Evolutionary conservation across 2,888 invertebrate genomes (phyloP), one percentile per base, ranked within the genome.

Genomic region (Dione vanillae): DNA sequence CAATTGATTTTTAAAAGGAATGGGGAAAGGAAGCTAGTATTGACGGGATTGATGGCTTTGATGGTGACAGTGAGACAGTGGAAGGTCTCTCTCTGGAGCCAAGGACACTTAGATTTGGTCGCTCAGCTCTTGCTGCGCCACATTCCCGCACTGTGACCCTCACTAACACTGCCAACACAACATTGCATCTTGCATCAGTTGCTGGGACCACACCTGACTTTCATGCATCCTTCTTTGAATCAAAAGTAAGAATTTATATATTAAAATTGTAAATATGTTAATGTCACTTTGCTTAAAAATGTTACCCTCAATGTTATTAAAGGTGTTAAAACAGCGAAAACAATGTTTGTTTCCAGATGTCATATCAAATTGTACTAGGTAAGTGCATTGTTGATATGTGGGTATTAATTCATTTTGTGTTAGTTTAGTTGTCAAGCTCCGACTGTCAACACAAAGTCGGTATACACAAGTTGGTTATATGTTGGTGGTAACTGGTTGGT

Each of bases 141-240:
- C 96, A 96, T 84, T 95, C 97, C 89, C 96, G 96, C 90, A 95
- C 95, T 84, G 98, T 99, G 77, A 96, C 96, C 79, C 94, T 99
- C 79, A 95, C 96, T 89, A 99, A 99, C 94, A 95, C 95, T 81
- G 97, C 97, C 93, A 97, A 98, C 93, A 96, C 96, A 84, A 98
- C 96, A 83, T 95, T 99, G 83, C 97, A 98, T 88, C 95, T 99
- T 86, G 96, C 97, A 85, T 98, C 98, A 77, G 98, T 99, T 85
- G 98, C 98, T 77, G 98, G 98, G 82, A 97, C 96, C 89, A 98
- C 98, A 79, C 96, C 97, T 45, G 97, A 98, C 94, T 99, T 99
- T 94, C 98, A 99, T 91, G 98, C 98, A 83, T 98, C 99, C 77
- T 99, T 99, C 94, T 99, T 99, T 90, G 97, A 98, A 84, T 96